Evolutionary conservation across 2,113 vertebrate genomes (phyloP).

Genomic region (Polyodon spathula): DNA sequence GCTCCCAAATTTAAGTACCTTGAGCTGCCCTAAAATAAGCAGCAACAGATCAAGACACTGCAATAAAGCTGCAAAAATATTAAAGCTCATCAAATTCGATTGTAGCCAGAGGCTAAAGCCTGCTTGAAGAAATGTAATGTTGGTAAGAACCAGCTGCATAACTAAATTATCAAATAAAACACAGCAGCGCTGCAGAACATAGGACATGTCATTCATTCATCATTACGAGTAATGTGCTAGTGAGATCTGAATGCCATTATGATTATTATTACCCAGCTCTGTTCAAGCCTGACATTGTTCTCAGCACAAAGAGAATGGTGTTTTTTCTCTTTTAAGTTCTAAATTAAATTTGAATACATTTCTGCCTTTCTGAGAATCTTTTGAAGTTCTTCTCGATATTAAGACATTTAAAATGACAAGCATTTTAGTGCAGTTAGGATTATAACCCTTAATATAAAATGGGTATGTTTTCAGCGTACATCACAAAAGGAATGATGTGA

Average conservation of each 20-base stretch:
- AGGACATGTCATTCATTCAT: conserved; percentile 47
- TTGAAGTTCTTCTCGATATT: too few species aligned
- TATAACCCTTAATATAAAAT: too few species aligned
- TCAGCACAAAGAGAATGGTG: not conserved
- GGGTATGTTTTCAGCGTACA: too few species aligned
- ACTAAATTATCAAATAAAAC: conserved; percentile 37
- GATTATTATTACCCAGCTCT: conserved; percentile 19
- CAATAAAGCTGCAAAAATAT: conserved; percentile 48
- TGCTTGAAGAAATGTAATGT: conserved; percentile 17
- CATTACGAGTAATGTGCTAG: conserved; percentile 56
- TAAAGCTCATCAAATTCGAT: conserved; percentile 43
- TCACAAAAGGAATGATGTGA: too few species aligned
- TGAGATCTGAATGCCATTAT: conserved; percentile 44
- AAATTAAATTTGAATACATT: not conserved
- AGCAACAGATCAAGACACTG: not conserved
- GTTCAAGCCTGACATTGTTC: not conserved
- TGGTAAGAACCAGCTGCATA: conserved; percentile 38
- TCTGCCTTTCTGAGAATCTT: too few species aligned
- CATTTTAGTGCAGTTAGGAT: too few species aligned
- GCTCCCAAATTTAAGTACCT: too few species aligned
- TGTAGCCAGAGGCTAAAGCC: conserved; percentile 39
- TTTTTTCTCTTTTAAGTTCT: conserved; percentile 1
- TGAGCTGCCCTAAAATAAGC: not conserved
- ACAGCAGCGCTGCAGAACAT: not conserved
- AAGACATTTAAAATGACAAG: too few species aligned